These are phyloP conservation scores for Chorisops tibialis DNA, from an alignment of 2,888 invertebrate genomes.

Conservation along the genomic window DNA sequence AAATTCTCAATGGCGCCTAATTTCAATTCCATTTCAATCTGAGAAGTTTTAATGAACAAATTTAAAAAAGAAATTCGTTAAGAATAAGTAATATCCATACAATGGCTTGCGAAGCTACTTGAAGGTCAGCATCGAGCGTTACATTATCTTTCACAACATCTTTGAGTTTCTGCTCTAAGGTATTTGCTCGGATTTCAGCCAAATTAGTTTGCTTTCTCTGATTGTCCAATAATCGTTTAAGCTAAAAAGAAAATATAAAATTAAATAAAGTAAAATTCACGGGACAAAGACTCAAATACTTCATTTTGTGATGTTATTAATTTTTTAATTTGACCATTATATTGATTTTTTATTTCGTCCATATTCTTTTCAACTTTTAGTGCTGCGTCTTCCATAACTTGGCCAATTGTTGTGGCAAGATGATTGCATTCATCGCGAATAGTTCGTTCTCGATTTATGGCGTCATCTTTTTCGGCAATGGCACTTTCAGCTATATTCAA, in stretches of 20 bases:
- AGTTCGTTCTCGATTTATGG: constrained; percentile 53
- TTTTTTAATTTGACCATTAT: constrained; percentile 58
- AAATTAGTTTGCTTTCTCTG: constrained; percentile 38
- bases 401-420: constrained; percentile 55
- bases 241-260: constrained; percentile 31
- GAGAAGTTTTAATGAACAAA: constrained; percentile 40
- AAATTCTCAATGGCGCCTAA: constrained; percentile 59
- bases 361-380: constrained; percentile 54
- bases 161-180: constrained; percentile 41
- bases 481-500: constrained; percentile 57
- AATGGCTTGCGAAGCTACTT: constrained; percentile 52
- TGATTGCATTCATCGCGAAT: constrained; percentile 57
- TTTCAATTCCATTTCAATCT: constrained; percentile 58
- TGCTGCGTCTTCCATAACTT: constrained; percentile 58
- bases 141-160: constrained; percentile 40
- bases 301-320: constrained; percentile 54
- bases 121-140: constrained; percentile 45
- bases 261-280: background rate
- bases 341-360: constrained; percentile 56
- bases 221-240: constrained; percentile 34
- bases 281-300: constrained; percentile 30
- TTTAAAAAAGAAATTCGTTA: background rate
- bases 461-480: constrained; percentile 58
- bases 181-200: constrained; percentile 47
- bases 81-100: constrained; percentile 40